Base-by-base conservation (phyloP, 2,797 vertebrate species). In the Aythya fuligula region DNA sequence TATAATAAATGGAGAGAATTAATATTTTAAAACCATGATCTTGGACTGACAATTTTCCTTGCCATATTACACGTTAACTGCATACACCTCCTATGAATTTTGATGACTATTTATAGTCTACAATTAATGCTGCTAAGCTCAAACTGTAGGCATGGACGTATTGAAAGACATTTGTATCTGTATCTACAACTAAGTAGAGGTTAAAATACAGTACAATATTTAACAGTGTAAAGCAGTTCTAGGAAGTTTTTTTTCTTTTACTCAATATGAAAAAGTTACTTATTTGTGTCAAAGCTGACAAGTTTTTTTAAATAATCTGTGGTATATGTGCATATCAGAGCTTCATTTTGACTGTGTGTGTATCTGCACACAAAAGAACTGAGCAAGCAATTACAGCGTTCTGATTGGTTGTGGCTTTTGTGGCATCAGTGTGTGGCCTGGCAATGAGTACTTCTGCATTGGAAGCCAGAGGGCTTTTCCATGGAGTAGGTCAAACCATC, bases 391-490 rank as follows among this genome's bases (percentile, higher is more conserved):
- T 73, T 83, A 24, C 22, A 71, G 18, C 43, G 21, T 27, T 83
- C 53, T 64, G 8, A 8, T 34, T 77, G 66, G 8, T 11, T 28
- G 27, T 0, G 0, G 43, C 9, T 83, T 2, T 8, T 38, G 17
- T 5, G 25, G 12, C 18, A 45, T 8, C 24, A 28, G 3, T 2
- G 8, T 6, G 7, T 45, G 28, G 13, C 54, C 6, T 62, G n/a
- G 10, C 5, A 69, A 30, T 6, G 18, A 78, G 8, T 27, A 49
- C 7, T 2, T 1, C 0, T 43, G 13, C 10, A 12, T 0, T 22
- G 43, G 17, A 61, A 75, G 0, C 56, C 6, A 10, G 8, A 53
- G 17, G 9, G 5, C 27, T 53, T 86, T 71, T 34, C 16, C 54
- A 38, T 13, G 39, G 22, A 20, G 18, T 3, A 21, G 22, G 5